These are phyloP conservation scores for Elgaria multicarinata DNA, from an alignment of 2,113 vertebrate genomes.

Conservation along the genomic window DNA sequence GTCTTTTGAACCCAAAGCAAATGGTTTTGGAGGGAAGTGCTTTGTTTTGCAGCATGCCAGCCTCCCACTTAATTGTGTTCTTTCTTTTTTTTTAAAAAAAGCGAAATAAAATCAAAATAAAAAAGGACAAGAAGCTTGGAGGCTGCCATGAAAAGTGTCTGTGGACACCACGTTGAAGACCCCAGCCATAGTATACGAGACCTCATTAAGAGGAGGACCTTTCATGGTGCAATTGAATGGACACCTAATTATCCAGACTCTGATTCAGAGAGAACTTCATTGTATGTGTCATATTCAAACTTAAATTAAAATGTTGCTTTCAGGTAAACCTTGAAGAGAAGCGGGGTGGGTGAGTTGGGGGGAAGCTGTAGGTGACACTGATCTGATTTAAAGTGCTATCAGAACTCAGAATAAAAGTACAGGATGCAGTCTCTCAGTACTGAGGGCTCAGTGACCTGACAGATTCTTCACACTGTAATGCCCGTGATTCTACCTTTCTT, in stretches of 20 bases:
- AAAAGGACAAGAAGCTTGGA: too few relatives aligned
- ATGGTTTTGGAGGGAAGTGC: too few relatives aligned
- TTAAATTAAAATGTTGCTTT: neutral
- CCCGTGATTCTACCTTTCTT: constrained; percentile 47
- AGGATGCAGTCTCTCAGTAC: constrained; percentile 22
- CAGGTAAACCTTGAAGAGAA: neutral
- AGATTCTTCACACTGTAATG: constrained; percentile 54
- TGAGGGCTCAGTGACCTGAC: constrained; percentile 44
- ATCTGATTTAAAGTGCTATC: neutral
- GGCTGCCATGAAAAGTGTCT: too few relatives aligned
- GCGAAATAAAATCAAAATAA: too few relatives aligned
- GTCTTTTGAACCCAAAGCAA: too few relatives aligned
- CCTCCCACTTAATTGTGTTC: too few relatives aligned
- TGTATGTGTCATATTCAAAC: neutral
- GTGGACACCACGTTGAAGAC: too few relatives aligned
- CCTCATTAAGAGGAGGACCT: neutral
- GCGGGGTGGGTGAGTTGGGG: neutral
- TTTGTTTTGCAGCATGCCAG: too few relatives aligned
- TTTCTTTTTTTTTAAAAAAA: too few relatives aligned
- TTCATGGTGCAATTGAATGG: neutral
- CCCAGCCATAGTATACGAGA: neutral
- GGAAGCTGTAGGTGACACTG: neutral
- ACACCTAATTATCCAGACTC: neutral
- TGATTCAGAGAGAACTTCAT: neutral
- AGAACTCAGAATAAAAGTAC: constrained; percentile 7